Percentiles rank a stretch among this genome's conserved stretches.
Evolutionary conservation across 2,888 invertebrate genomes (phyloP).

Genomic region (Agrilus cyanescens): DNA sequence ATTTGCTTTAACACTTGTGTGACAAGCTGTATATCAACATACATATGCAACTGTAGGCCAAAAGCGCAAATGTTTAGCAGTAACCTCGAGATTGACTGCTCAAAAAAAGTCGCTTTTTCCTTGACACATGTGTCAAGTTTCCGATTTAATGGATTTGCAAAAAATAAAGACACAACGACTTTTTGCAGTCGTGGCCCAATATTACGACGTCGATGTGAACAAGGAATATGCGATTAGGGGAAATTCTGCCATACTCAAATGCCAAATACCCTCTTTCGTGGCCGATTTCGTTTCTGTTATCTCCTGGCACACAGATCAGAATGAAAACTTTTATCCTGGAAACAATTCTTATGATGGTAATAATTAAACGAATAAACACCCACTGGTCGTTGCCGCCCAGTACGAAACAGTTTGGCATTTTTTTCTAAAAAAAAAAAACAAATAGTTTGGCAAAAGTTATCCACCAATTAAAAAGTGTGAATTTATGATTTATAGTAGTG

Average conservation of each 20-base stretch:
- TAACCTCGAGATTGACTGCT: too few relatives aligned
- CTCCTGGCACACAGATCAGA: constrained; percentile 75
- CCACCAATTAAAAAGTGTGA: too few relatives aligned
- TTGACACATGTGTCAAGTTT: background rate
- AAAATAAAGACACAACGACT: background rate
- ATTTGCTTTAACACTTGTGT: too few relatives aligned
- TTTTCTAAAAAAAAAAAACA: too few relatives aligned
- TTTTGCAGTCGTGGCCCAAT: constrained; percentile 61
- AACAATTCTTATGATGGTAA: constrained; percentile 28
- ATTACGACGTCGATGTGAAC: constrained; percentile 73
- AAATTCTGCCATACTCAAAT: constrained; percentile 78
- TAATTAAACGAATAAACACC: constrained; percentile 5
- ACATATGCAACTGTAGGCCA: too few relatives aligned
- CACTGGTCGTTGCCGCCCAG: too few relatives aligned
- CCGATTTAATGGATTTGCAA: background rate
- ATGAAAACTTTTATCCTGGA: constrained; percentile 57
- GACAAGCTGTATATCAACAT: too few relatives aligned
- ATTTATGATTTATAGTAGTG: too few relatives aligned
- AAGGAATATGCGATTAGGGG: constrained; percentile 86
- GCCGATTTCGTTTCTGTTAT: constrained; percentile 83
- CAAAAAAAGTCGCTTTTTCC: background rate
- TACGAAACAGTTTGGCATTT: too few relatives aligned
- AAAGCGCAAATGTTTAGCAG: too few relatives aligned
- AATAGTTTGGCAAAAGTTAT: too few relatives aligned
- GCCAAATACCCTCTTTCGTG: constrained; percentile 85